Percentiles rank a stretch among this genome's conserved stretches.
Evolutionary conservation across 2,888 invertebrate genomes (phyloP).

Genomic region (Morinoia aosen): DNA sequence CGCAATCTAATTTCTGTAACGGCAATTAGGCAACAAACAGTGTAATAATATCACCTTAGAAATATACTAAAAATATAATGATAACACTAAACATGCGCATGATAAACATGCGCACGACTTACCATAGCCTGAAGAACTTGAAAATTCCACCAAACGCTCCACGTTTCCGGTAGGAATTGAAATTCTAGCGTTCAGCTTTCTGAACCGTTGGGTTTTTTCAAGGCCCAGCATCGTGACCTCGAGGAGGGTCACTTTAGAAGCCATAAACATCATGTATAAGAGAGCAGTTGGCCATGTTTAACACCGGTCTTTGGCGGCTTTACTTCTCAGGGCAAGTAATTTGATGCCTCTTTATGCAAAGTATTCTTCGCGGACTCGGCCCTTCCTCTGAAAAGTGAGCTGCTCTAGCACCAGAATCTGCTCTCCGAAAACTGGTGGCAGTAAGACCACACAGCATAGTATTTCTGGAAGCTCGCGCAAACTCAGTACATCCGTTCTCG

Average conservation of each 20-base stretch:
- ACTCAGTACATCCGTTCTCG: not conserved
- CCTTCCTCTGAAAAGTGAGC: conserved; percentile 3
- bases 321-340: conserved; percentile 8
- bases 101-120: not conserved
- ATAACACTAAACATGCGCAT: too few species aligned
- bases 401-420: not conserved
- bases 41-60: too few species aligned
- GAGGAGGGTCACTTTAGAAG: not conserved
- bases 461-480: not conserved
- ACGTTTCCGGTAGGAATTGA: not conserved
- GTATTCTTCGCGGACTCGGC: not conserved
- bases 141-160: not conserved
- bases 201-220: not conserved
- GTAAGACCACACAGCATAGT: not conserved
- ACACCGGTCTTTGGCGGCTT: not conserved
- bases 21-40: too few species aligned
- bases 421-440: not conserved
- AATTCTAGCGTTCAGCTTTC: not conserved
- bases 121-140: not conserved
- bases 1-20: too few species aligned
- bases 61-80: too few species aligned
- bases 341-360: conserved; percentile 40
- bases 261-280: conserved; percentile 15
- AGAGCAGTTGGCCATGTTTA: conserved; percentile 15
- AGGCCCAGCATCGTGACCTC: not conserved